Percentiles rank a stretch among this genome's conserved stretches.
Evolutionary conservation across 2,888 invertebrate species (phyloP).

Genomic region (Caenorhabditis sp.): DNA sequence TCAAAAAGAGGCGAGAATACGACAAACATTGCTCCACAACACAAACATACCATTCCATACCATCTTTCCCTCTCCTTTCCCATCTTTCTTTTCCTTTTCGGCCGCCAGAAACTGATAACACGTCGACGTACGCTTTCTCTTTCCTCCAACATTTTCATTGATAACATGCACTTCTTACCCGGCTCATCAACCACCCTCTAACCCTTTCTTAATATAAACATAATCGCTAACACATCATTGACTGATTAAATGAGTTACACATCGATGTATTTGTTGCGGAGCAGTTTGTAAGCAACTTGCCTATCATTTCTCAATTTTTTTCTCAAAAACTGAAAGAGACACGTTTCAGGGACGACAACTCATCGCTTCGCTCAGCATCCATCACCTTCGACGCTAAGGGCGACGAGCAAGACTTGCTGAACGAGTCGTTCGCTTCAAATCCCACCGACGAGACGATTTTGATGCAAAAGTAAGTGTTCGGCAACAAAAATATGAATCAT

Average conservation of each 20-base stretch:
- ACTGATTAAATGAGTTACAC: slow-evolving; percentile 38
- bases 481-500: slow-evolving; percentile 13
- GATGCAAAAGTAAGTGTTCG: slow-evolving; percentile 64
- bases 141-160: background rate
- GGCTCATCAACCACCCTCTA: background rate
- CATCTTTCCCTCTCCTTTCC: slow-evolving; percentile 5
- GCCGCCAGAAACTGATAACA: slow-evolving; percentile 2
- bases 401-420: slow-evolving; percentile 66
- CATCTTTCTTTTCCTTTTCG: no score
- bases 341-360: slow-evolving; percentile 71
- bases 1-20: slow-evolving; percentile 34
- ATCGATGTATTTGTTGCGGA: slow-evolving; percentile 39
- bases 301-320: background rate
- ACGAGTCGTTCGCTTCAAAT: slow-evolving; percentile 71
- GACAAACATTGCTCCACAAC: slow-evolving; percentile 57
- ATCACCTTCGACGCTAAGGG: slow-evolving; percentile 68
- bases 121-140: background rate
- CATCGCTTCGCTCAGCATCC: slow-evolving; percentile 71
- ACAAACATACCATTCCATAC: slow-evolving; percentile 23
- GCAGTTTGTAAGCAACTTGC: slow-evolving; percentile 31
- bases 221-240: background rate
- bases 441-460: slow-evolving; percentile 71
- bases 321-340: background rate
- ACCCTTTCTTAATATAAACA: no score
- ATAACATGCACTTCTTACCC: slow-evolving; percentile 6